Evolutionary conservation across 1,140 invertebrate species (phyloP).

Genomic region (Bursaphelenchus mucronatus): DNA sequence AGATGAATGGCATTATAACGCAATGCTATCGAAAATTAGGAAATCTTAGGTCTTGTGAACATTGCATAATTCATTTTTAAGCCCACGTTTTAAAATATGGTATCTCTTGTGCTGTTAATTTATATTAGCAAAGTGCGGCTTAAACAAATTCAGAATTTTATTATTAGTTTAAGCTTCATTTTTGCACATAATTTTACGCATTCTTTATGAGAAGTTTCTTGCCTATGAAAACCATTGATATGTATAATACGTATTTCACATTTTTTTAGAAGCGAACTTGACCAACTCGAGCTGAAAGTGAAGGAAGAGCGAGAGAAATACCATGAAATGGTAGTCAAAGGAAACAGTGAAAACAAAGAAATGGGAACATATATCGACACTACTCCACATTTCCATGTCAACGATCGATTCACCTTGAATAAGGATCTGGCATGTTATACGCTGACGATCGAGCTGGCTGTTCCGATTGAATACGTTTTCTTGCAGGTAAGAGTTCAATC

Average conservation of each 20-base stretch:
- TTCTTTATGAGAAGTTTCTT: too few relatives aligned
- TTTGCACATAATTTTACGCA: too few relatives aligned
- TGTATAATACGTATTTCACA: constrained; percentile 7
- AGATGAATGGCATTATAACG: too few relatives aligned
- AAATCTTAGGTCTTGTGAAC: too few relatives aligned
- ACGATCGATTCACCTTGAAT: constrained; percentile 73
- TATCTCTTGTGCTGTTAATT: too few relatives aligned
- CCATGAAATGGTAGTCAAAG: constrained; percentile 64
- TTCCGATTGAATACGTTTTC: constrained; percentile 78
- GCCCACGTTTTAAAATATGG: too few relatives aligned
- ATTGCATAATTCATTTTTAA: too few relatives aligned
- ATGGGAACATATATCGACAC: background rate
- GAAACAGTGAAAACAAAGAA: constrained; percentile 65
- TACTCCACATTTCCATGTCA: constrained; percentile 67
- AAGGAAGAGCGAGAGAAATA: constrained; percentile 64
- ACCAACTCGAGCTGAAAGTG: constrained; percentile 72
- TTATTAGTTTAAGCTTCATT: too few relatives aligned
- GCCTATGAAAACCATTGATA: constrained; percentile 9
- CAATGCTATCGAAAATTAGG: too few relatives aligned
- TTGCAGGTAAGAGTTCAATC: constrained; percentile 66
- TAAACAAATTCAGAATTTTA: too few relatives aligned
- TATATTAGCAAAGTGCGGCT: too few relatives aligned
- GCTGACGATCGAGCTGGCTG: constrained; percentile 74
- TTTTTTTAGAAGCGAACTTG: constrained; percentile 69
- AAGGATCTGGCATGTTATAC: constrained; percentile 73